Evolutionary conservation across 2,113 vertebrate genomes (phyloP), one percentile per base, ranked within the genome.

Genomic region (Lipophrys pholis): DNA sequence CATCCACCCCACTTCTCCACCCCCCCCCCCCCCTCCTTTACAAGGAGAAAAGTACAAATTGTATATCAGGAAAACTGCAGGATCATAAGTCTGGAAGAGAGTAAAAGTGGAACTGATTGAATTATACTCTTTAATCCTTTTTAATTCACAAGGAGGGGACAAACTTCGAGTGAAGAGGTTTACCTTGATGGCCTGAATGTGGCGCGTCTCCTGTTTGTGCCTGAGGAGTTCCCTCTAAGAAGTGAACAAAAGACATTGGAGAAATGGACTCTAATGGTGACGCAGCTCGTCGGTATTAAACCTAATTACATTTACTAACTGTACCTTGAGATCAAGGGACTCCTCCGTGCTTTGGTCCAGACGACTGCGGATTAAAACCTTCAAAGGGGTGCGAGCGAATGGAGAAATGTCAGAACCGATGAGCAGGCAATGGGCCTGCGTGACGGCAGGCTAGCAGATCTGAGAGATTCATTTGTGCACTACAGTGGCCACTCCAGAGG

Each of bases 151-250:
- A 43, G 49, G 17, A 46, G 35, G 61, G 40, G 43, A 68, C 41
- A 52, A 70, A 17, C 55, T 59, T 48, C 36, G 36, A 80, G 17
- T 53, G 21, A 67, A 82, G 55, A 45, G 56, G 56, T 91, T 96
- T 91, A 99, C 97, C 96, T 98, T 99, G 82, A 98, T 94, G 60
- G 96, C 97, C 87, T 98, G 97, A n/a, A 98, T 93, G 87, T 96
- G 97, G 68, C 96, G 94, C 53, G 94, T 93, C 83, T 99, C 97
- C 80, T 98, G 97, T 87, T 98, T 98, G 92, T 94, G 96, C 81
- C 96, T 96, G 89, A 97, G 80, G 54, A 99, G 91, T 79, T 99
- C 97, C 84, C 97, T 96, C 97, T 99, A 87, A 60, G 42, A 85
- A 17, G 15, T 50, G 65, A 45, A 81, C 42, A 78, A 63, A 78